These are phyloP conservation scores for Ciconia maguari DNA, from an alignment of 2,113 vertebrate species.

Conservation along the genomic window DNA sequence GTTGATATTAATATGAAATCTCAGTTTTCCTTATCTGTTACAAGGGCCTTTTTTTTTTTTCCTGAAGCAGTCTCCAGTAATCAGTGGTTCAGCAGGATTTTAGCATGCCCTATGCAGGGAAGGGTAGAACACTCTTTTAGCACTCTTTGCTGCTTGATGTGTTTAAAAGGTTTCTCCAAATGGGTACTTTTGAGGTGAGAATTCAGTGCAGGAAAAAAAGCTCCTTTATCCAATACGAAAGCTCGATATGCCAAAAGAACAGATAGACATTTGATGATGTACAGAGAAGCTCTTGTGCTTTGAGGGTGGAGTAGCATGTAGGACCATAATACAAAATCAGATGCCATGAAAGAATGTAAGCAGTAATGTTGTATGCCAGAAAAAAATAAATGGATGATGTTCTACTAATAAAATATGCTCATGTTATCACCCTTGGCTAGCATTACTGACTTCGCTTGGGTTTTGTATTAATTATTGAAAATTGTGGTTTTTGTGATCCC, in stretches of 20 bases:
- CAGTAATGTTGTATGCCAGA: background rate
- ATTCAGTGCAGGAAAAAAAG: background rate
- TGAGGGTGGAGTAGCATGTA: background rate
- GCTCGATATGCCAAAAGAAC: background rate
- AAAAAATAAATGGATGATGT: background rate
- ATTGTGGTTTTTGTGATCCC: background rate
- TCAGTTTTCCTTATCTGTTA: conserved; percentile 47
- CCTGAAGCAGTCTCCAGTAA: background rate
- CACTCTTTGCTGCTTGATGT: background rate
- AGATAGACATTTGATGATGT: background rate
- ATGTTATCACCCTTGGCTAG: conserved; percentile 34
- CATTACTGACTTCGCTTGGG: background rate
- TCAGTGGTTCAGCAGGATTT: background rate
- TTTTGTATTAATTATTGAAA: conserved; percentile 28
- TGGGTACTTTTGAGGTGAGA: background rate
- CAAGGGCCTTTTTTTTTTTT: background rate
- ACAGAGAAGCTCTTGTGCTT: background rate
- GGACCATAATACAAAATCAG: background rate
- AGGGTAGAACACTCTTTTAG: background rate
- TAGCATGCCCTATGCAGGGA: background rate
- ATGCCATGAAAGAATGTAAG: background rate
- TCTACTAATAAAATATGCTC: background rate
- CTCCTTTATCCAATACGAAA: background rate
- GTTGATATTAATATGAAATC: conserved; percentile 36
- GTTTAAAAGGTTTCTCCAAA: background rate